phyloP scores from a whole-genome alignment of 2,888 invertebrate species.

The Galerucella calmariensis region DNA sequence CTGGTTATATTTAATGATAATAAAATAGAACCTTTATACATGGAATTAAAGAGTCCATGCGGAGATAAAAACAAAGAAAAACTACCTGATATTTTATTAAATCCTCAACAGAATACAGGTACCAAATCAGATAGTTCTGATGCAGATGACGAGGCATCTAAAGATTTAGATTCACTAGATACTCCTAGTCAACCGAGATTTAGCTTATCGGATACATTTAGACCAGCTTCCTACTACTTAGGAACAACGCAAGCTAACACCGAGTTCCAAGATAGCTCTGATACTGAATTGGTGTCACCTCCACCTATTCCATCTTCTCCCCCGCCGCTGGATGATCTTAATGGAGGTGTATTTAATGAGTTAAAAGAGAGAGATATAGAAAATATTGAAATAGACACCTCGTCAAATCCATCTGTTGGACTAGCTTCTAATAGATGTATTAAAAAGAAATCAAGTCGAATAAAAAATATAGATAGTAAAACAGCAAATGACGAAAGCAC shows the following conservation, averaged over 20 bases:
- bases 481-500: background rate
- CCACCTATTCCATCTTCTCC: conserved; percentile 83
- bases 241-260: conserved; percentile 75
- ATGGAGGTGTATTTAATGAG: conserved; percentile 54
- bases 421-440: background rate
- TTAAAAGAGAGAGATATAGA: conserved; percentile 48
- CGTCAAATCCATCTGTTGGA: conserved; percentile 15
- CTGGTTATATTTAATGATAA: conserved; percentile 74
- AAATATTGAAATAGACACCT: conserved; percentile 30
- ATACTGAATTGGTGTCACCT: conserved; percentile 82
- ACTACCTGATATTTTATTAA: conserved; percentile 73
- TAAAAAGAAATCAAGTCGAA: conserved; percentile 3
- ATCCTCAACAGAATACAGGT: conserved; percentile 63
- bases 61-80: conserved; percentile 61
- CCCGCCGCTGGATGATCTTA: conserved; percentile 78
- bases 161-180: conserved; percentile 76
- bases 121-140: conserved; percentile 79
- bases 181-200: conserved; percentile 80
- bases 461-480: background rate
- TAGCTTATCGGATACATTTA: conserved; percentile 87
- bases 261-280: conserved; percentile 82
- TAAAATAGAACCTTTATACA: conserved; percentile 84
- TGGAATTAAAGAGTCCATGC: conserved; percentile 74
- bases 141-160: conserved; percentile 84
- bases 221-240: conserved; percentile 89